phyloP scores from a whole-genome alignment of 2,888 invertebrate species.

The Eretmocerus hayati region DNA sequence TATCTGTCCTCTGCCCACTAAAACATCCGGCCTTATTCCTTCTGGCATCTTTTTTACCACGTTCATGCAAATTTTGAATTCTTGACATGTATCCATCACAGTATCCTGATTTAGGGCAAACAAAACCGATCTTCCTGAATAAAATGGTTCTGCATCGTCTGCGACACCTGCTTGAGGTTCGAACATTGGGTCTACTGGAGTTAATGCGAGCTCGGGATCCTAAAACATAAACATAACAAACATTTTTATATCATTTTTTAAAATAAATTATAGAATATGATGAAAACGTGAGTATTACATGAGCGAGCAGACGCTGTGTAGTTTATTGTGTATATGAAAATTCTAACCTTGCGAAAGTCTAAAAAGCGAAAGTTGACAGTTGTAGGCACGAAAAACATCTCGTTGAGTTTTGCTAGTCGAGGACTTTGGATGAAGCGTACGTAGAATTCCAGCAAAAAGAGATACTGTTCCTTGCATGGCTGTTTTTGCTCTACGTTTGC shows the following conservation, averaged over 20 bases:
- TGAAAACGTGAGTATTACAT: no score
- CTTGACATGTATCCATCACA: conserved; percentile 47
- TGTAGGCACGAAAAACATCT: conserved; percentile 46
- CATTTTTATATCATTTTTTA: no score
- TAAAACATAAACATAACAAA: not conserved
- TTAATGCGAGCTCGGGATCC: conserved; percentile 20
- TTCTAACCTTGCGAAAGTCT: conserved; percentile 48
- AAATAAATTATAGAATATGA: no score
- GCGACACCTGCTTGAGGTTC: conserved; percentile 39
- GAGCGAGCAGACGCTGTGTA: no score
- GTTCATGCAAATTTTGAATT: conserved; percentile 51
- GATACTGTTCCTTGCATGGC: conserved; percentile 30
- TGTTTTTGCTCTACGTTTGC: not conserved
- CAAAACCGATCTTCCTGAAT: conserved; percentile 59
- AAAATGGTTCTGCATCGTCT: conserved; percentile 44
- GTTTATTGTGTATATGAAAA: not conserved
- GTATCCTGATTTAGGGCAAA: conserved; percentile 55
- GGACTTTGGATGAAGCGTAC: conserved; percentile 49
- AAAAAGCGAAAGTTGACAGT: conserved; percentile 56
- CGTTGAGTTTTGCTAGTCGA: conserved; percentile 36
- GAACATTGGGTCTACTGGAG: conserved; percentile 36
- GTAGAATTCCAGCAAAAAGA: conserved; percentile 59
- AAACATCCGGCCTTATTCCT: conserved; percentile 54
- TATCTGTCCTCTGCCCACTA: conserved; percentile 55
- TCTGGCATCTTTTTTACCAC: conserved; percentile 56